Evolutionary conservation across 2,888 invertebrate species (phyloP), one percentile per base, ranked within the genome.

Genomic region (Hirtodrosophila duncani): DNA sequence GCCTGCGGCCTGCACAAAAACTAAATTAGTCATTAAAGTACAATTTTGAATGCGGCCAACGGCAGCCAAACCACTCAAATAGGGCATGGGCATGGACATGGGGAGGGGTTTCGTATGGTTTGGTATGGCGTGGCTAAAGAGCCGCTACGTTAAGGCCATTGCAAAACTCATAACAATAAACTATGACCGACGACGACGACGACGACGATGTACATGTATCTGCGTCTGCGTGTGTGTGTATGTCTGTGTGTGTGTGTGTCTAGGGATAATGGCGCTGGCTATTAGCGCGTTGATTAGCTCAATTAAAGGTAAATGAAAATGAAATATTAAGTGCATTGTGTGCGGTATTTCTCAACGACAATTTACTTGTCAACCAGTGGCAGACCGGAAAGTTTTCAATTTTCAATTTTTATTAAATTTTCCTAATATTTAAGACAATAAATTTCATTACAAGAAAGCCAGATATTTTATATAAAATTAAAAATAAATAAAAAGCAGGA

Each of bases 11-110:
- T 43, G 59, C 43, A 66, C 58, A 68, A 64, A 67, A 58, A 63
- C 78, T 58, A 74, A 77, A 77, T 77, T 80, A 77, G 80, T 67
- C 77, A 74, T 78, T 80, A 71, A 77, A 77, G 64, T 74, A 68
- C 72, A 79, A 77, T 77, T 75, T 74, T 66, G 67, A 65, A 66
- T 70, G 53, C 63, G 56, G 26, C 49, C 42, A 44, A 29, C 41
- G 37, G 27, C 38, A 21, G 26, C 29, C 20, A 17, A 13, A 41
- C 34, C 51, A 46, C 44, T 30, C 41, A 42, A 23, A 48, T 31
- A 37, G 23, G 11, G n/a, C n/a, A n/a, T n/a, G n/a, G n/a, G n/a
- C n/a, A n/a, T n/a, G n/a, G n/a, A n/a, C n/a, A n/a, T n/a, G n/a
- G n/a, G n/a, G n/a, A n/a, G n/a, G n/a, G n/a, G n/a, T n/a, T n/a